phyloP scores from a whole-genome alignment of 2,797 vertebrate species.

The Pampus argenteus region DNA sequence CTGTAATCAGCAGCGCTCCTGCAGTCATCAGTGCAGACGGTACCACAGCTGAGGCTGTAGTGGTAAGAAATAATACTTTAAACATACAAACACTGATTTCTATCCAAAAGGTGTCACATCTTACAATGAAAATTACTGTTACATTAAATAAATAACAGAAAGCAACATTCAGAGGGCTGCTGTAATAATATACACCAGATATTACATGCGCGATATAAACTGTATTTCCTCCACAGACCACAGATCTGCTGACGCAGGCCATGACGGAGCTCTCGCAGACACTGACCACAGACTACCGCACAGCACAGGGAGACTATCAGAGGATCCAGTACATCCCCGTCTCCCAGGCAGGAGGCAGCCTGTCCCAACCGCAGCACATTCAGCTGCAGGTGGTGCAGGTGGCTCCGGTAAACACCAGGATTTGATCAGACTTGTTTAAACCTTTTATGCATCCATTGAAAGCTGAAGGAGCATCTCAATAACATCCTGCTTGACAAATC shows the following conservation, averaged over 20 bases:
- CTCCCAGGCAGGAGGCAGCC: slow-evolving; percentile 88
- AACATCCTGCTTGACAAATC: neutral
- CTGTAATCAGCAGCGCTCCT: slow-evolving; percentile 92
- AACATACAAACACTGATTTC: neutral
- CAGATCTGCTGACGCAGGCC: slow-evolving; percentile 96
- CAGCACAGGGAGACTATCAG: slow-evolving; percentile 94
- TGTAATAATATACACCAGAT: neutral
- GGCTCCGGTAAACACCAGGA: slow-evolving; percentile 86
- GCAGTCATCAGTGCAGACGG: slow-evolving; percentile 90
- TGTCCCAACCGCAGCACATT: slow-evolving; percentile 94
- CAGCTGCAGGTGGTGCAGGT: slow-evolving; percentile 98
- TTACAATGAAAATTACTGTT: neutral
- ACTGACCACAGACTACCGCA: slow-evolving; percentile 94
- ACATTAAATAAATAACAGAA: neutral
- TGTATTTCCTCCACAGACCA: slow-evolving; percentile 85
- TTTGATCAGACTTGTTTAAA: neutral
- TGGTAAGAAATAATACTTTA: slow-evolving; percentile 85
- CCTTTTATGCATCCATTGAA: neutral
- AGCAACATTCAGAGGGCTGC: neutral
- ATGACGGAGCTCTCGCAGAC: slow-evolving; percentile 99
- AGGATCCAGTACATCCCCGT: slow-evolving; percentile 98
- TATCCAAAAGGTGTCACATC: neutral
- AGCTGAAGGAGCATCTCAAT: neutral
- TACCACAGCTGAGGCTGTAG: slow-evolving; percentile 90
- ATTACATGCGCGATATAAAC: neutral